phyloP scores from a whole-genome alignment of 2,888 invertebrate species.

The Ennomos quercinarius region DNA sequence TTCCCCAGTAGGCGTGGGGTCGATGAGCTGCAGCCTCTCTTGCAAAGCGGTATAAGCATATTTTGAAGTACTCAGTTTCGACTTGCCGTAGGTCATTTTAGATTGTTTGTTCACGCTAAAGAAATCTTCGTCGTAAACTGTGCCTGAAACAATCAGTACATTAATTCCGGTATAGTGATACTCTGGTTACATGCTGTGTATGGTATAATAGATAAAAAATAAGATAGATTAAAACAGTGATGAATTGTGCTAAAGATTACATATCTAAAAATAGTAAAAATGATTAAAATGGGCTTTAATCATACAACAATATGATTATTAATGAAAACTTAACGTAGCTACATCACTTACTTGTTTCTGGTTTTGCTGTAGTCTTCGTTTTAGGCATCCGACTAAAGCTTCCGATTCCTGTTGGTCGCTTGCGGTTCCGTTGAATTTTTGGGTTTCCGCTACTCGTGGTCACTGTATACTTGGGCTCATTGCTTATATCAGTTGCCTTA shows the following conservation, averaged over 20 bases:
- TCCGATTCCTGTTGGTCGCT: conserved; percentile 62
- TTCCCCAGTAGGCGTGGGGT: conserved; percentile 76
- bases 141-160: conserved; percentile 50
- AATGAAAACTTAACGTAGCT: too few relatives aligned
- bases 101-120: conserved; percentile 69
- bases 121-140: conserved; percentile 56
- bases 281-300: too few relatives aligned
- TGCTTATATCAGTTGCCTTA: conserved; percentile 56
- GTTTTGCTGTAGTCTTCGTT: conserved; percentile 46
- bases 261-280: too few relatives aligned
- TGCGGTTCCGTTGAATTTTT: conserved; percentile 67
- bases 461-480: conserved; percentile 70
- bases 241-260: too few relatives aligned
- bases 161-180: too few relatives aligned
- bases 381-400: conserved; percentile 68
- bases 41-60: conserved; percentile 59
- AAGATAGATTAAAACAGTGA: too few relatives aligned
- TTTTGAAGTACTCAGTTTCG: conserved; percentile 34
- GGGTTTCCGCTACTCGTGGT: conserved; percentile 73
- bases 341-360: conserved; percentile 53
- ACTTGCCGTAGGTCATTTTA: conserved; percentile 71
- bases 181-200: too few relatives aligned
- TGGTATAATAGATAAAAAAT: too few relatives aligned
- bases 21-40: conserved; percentile 71
- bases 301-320: too few relatives aligned